phyloP scores from a whole-genome alignment of 2,113 vertebrate genomes.

The Anolis sagrei region DNA sequence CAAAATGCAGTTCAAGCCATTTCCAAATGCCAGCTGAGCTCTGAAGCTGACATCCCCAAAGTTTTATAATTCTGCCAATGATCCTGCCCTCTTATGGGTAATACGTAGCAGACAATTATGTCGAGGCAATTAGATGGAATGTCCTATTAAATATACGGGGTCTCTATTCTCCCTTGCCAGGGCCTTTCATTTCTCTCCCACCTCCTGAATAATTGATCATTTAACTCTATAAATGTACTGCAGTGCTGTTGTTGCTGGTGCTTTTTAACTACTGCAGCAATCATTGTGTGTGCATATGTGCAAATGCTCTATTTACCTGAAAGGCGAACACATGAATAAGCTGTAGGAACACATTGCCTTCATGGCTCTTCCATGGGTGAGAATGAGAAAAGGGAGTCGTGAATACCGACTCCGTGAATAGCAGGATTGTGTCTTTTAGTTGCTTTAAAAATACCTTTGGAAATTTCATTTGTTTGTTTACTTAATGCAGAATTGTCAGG shows the following conservation, averaged over 20 bases:
- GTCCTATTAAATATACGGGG: slow-evolving; percentile 39
- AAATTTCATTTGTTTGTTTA: slow-evolving; percentile 33
- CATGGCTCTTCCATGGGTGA: slow-evolving; percentile 35
- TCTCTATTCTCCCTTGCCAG: slow-evolving; percentile 39
- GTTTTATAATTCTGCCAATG: slow-evolving; percentile 52
- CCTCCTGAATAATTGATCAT: slow-evolving; percentile 60
- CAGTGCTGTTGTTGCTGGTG: background rate
- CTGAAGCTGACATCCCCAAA: slow-evolving; percentile 57
- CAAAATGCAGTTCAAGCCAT: slow-evolving; percentile 68
- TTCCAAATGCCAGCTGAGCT: slow-evolving; percentile 71
- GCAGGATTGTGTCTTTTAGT: background rate
- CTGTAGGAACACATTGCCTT: slow-evolving; percentile 32
- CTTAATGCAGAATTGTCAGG: slow-evolving; percentile 5
- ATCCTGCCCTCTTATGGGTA: slow-evolving; percentile 32
- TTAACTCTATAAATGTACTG: slow-evolving; percentile 40
- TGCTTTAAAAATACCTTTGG: background rate
- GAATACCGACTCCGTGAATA: slow-evolving; percentile 10
- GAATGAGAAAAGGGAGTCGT: slow-evolving; percentile 16
- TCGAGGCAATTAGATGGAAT: slow-evolving; percentile 57
- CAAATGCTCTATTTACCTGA: background rate
- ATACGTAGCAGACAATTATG: slow-evolving; percentile 52
- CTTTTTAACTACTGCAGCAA: background rate
- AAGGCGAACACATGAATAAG: slow-evolving; percentile 33
- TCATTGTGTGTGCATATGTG: slow-evolving; percentile 28
- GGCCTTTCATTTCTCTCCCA: slow-evolving; percentile 21